Evolutionary conservation across 2,888 invertebrate species (phyloP).

Genomic region (Ophion slaviceki): DNA sequence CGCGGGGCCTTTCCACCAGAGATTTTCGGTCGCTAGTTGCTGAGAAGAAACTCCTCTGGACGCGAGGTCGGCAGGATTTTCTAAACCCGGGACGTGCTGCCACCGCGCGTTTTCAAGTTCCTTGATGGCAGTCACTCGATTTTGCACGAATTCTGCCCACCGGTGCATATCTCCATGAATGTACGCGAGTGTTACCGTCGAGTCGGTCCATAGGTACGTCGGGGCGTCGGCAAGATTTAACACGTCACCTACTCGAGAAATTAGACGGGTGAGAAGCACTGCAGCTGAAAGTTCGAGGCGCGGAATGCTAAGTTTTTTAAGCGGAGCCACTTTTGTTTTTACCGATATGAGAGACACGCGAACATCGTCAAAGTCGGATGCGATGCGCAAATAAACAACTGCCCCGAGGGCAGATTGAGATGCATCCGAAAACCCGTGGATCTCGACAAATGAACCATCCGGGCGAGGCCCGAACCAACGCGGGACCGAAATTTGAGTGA

Average conservation of each 20-base stretch:
- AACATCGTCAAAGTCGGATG: not conserved
- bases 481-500: not conserved
- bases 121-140: constrained; percentile 70
- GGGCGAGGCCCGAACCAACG: not conserved
- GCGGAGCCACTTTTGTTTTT: constrained; percentile 61
- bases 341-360: constrained; percentile 50
- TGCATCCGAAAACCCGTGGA: constrained; percentile 62
- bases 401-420: constrained; percentile 54
- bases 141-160: constrained; percentile 71
- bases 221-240: constrained; percentile 36
- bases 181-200: constrained; percentile 53
- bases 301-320: constrained; percentile 58
- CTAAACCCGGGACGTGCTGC: constrained; percentile 68
- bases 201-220: constrained; percentile 51
- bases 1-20: constrained; percentile 60
- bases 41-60: constrained; percentile 52
- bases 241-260: constrained; percentile 16
- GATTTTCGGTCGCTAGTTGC: constrained; percentile 5
- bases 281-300: constrained; percentile 60
- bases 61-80: constrained; percentile 63
- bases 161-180: constrained; percentile 2
- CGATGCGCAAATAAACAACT: constrained; percentile 36
- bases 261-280: constrained; percentile 34
- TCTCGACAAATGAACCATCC: not conserved
- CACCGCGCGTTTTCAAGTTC: constrained; percentile 59